Evolutionary conservation across 2,113 vertebrate genomes (phyloP), one percentile per base, ranked within the genome.

Genomic region (chimpanzee (Pan troglodytes)): DNA sequence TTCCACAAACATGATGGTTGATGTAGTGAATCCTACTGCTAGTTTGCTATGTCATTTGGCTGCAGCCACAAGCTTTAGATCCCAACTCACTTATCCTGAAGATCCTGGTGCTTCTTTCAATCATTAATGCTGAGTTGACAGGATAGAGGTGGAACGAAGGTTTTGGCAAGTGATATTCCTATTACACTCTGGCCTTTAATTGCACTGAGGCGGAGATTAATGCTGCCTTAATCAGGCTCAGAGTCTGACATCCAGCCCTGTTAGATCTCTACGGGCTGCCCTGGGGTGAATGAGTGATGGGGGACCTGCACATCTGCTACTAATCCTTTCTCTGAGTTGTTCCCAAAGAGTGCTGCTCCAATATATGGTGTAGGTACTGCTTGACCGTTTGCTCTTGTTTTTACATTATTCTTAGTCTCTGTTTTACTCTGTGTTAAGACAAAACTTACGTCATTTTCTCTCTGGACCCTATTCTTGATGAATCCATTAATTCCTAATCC

Each of bases 31-130:
- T 88, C 45, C 14, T 94, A 16, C 40, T 82, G 5, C 30, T 76
- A 48, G 48, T 85, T 92, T 76, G 11, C 48, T 81, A 5, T 88
- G 40, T 85, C 79, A 76, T 95, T 89, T 95, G 76, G n/a, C 57
- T 85, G 14, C n/a, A 88, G 40, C 55, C 57, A 76, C 25, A 90
- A 84, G 59, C 20, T 55, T 92, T 95, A 67, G 32, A 87, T 92
- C 55, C 23, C 40, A 89, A 11, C 48, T 76, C 22, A 22, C 8
- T 89, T 12, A 84, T n/a, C 6, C 59, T 45, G 32, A 67, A 88
- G 86, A 30, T 75, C 48, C 1, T 82, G 16, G 27, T 45, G 43
- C n/a, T 82, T 82, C 38, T 73, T 79, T 20, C 5, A 73, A 1
- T 92, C 45, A 75, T 25, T 75, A 67, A 52, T 92, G 70, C 23